Base-by-base conservation (phyloP, 2,888 invertebrate genomes). In the Muscina levida region DNA sequence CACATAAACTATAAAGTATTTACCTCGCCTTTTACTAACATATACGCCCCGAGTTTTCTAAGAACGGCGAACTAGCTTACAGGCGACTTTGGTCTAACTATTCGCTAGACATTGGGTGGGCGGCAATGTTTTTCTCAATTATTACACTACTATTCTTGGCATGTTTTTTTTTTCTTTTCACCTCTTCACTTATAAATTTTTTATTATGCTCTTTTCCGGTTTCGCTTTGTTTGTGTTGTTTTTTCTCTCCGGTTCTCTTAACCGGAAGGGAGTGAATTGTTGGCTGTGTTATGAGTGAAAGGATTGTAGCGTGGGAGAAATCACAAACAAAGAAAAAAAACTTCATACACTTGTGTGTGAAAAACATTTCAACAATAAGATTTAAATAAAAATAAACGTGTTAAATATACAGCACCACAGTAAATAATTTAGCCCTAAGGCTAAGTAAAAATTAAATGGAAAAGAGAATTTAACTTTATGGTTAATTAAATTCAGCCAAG, bases 111-210 rank as follows among this genome's bases (percentile, higher is more conserved):
- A 37, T 66, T n/a, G n/a, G 17, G 74, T 68, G 81, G 81, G 81
- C 73, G 77, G 77, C 67, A 62, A 67, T 74, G 77, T 81, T 81
- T 72, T 77, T 57, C 56, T 74, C 77, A 81, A 81, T 81, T 81
- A 81, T 72, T 72, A 72, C 81, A 81, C 77, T 59, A 44, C 24
- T 84, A 83, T 83, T 85, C 83, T 86, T 84, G 79, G 46, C 77
- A 53, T 78, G 84, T 84, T 42, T 84, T 82, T 79, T 82, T 70
- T 77, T 84, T 81, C 70, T 77, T 66, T 77, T 73, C 31, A 48
- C 44, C 24, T 57, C 48, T 66, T 74, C 57, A n/a, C n/a, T n/a
- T n/a, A n/a, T n/a, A n/a, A 46, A 57, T 67, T 68, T 65, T 71
- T 56, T 56, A 71, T 56, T 66, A 39, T 13, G 19, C 57, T 37